Conservation (phyloP, 2,888 invertebrate genomes). For the Clistopyga incitator region DNA sequence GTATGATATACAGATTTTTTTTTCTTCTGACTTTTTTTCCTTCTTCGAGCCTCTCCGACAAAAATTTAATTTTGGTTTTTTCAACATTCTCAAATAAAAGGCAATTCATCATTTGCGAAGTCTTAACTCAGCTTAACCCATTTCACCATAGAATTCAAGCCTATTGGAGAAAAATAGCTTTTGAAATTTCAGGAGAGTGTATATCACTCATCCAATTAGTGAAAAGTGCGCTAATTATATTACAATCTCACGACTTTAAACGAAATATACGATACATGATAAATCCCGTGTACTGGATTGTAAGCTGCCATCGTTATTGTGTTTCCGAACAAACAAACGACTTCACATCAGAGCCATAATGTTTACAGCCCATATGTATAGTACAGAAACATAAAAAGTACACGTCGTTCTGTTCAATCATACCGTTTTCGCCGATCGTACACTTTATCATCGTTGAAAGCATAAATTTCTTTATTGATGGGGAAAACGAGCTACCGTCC, state of each 20-base stretch:
- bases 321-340: background rate
- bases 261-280: conserved; percentile 1
- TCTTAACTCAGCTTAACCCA: no score
- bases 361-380: conserved; percentile 4
- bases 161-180: no score
- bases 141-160: no score
- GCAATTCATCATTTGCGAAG: no score
- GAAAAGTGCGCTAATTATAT: no score
- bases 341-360: background rate
- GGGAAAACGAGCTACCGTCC: conserved; percentile 19
- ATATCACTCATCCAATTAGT: no score
- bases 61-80: no score
- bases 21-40: no score
- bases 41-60: no score
- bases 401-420: conserved; percentile 18
- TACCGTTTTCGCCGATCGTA: conserved; percentile 19
- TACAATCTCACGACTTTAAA: background rate
- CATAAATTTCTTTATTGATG: conserved; percentile 58
- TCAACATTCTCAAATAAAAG: no score
- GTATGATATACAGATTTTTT: no score
- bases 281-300: conserved; percentile 5
- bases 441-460: conserved; percentile 54
- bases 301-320: conserved; percentile 11
- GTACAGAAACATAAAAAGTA: background rate
- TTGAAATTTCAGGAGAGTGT: no score